Evolutionary conservation across 92 coral and sea anemone species (phyloP).

Genomic region (Pocillopora meandrina): DNA sequence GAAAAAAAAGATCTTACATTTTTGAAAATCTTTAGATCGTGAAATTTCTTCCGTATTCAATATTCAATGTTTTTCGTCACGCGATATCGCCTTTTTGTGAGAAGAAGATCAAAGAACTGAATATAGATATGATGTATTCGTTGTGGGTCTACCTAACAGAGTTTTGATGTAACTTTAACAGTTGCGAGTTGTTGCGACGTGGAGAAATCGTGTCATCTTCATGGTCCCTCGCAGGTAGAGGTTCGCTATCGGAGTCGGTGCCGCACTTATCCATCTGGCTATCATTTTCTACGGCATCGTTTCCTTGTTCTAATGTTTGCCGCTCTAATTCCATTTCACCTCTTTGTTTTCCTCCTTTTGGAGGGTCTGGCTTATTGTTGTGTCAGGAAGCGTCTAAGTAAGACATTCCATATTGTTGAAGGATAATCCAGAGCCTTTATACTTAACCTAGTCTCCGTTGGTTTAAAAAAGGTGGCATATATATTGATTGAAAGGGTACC

Average conservation of each 20-base stretch:
- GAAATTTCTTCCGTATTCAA: background rate
- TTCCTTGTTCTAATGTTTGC: no score
- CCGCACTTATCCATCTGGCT: conserved; percentile 2
- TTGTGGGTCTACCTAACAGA: background rate
- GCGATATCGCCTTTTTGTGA: background rate
- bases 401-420: no score
- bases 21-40: background rate
- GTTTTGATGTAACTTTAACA: conserved; percentile 11
- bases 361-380: no score
- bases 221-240: conserved; percentile 7
- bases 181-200: conserved; percentile 11
- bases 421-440: no score
- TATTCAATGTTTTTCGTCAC: background rate
- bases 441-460: no score
- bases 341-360: no score
- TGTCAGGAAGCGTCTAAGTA: no score
- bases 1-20: background rate
- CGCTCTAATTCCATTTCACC: no score
- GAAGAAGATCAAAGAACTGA: background rate
- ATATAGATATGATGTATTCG: background rate
- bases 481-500: no score
- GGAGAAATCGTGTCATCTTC: conserved; percentile 11
- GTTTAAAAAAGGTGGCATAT: no score
- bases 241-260: background rate
- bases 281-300: background rate